Evolutionary conservation across 1,140 invertebrate genomes (phyloP).

Genomic region (Pemphigus obesinymphae): DNA sequence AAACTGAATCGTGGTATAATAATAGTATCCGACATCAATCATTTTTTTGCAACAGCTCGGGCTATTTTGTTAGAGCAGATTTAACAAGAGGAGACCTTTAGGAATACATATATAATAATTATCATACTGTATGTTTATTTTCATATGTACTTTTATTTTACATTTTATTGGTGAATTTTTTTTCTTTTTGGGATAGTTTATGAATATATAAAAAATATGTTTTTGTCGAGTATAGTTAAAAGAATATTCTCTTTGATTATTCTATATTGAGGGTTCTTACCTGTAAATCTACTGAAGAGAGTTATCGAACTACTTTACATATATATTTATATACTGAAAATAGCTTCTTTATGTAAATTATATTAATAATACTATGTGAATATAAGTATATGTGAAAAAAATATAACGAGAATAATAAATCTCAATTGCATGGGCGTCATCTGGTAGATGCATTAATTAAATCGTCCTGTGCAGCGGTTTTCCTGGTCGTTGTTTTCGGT

Average conservation of each 20-base stretch:
- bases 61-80: not conserved
- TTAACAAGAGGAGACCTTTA: not conserved
- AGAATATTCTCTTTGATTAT: too few species aligned
- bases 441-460: constrained; percentile 19
- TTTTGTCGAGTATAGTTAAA: too few species aligned
- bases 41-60: not conserved
- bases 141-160: not conserved
- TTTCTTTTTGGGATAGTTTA: not conserved
- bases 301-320: too few species aligned
- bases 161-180: not conserved
- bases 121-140: not conserved
- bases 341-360: too few species aligned
- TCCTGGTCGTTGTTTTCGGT: constrained; percentile 13
- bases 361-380: too few species aligned
- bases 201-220: not conserved
- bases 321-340: too few species aligned
- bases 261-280: too few species aligned
- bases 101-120: too few species aligned
- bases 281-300: too few species aligned
- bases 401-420: not conserved
- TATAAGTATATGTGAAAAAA: too few species aligned
- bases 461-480: not conserved
- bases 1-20: not conserved
- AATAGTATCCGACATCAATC: not conserved
- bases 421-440: not conserved